Base-by-base conservation (phyloP, 2,888 invertebrate genomes). In the Branchinecta sandiegonensis region DNA sequence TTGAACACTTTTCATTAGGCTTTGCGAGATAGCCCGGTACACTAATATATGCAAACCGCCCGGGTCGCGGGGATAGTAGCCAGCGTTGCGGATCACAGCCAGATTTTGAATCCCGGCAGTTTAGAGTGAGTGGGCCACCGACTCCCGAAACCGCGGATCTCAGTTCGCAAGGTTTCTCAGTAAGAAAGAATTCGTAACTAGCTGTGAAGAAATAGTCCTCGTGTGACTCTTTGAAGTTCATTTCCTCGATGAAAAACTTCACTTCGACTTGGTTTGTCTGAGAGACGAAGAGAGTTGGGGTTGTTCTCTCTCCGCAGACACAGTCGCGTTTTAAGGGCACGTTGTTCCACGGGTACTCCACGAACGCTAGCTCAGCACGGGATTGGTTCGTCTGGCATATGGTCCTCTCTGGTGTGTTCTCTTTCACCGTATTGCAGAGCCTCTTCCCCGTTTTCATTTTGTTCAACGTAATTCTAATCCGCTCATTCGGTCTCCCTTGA, bases 151-250 rank as follows among this genome's bases (percentile, higher is more conserved):
- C 66, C 84, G 84, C 47, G 85, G 85, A 80, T 67, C 69, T 65
- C 73, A 74, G 47, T 71, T 71, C 46, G 66, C 63, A 65, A 23
- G 47, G 46, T 66, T 37, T 47, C 8, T 14, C 66, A 37, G 17
- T 47, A 14, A 71, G 47, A 10, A 77, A 71, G 71, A 79, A 80
- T 70, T 78, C 76, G 72, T 77, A 80, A 68, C 76, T 75, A 8
- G 77, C 79, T 74, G 89, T 89, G 78, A 90, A 88, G 75, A 85
- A 84, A 77, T 88, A 89, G 75, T 87, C 85, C 69, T 86, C 83
- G 75, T 88, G 87, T 79, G 90, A 87, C 78, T 90, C 87, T 9
- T 87, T 85, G 69, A 88, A 86, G 78, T 86, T 86, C 90, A 91
- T 89, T 76, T 85, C 82, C 13, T 85, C 84, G 9, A 89, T 84